Conservation (phyloP, 2,888 invertebrate species). For the Eristalinus sepulchralis region DNA sequence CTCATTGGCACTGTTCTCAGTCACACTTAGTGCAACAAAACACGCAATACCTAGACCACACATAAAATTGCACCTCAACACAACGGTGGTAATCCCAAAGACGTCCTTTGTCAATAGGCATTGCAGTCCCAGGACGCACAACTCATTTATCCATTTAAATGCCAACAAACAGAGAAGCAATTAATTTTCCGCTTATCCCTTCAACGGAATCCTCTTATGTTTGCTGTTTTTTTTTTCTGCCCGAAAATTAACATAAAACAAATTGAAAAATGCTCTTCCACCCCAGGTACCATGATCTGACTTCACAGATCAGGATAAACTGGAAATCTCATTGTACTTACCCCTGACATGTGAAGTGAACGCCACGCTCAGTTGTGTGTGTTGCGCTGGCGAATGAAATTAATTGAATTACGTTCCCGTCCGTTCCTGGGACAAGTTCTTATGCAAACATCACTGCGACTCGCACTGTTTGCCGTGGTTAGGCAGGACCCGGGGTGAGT, state of each 20-base stretch:
- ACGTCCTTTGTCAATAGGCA: slow-evolving; percentile 48
- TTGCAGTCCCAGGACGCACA: neutral
- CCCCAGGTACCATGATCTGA: slow-evolving; percentile 18
- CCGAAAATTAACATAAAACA: slow-evolving; percentile 67
- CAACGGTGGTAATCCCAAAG: slow-evolving; percentile 45
- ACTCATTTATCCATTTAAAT: slow-evolving; percentile 56
- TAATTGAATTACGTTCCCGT: slow-evolving; percentile 64
- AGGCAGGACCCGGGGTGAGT: neutral
- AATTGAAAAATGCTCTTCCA: slow-evolving; percentile 59
- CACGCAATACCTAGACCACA: slow-evolving; percentile 18
- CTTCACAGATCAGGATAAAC: slow-evolving; percentile 45
- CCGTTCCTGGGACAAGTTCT: slow-evolving; percentile 32
- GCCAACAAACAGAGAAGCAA: slow-evolving; percentile 61
- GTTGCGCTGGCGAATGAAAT: slow-evolving; percentile 59
- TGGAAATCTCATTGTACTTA: slow-evolving; percentile 41
- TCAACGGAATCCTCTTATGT: slow-evolving; percentile 64
- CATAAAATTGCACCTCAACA: slow-evolving; percentile 37
- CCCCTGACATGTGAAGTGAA: slow-evolving; percentile 32
- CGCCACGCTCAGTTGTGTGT: slow-evolving; percentile 4
- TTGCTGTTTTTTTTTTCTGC: slow-evolving; percentile 29
- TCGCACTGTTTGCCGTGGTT: slow-evolving; percentile 10
- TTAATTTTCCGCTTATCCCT: slow-evolving; percentile 70
- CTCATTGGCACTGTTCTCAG: too few relatives aligned
- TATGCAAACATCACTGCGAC: slow-evolving; percentile 42
- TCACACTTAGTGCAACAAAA: too few relatives aligned